Evolutionary conservation across 64 coral and sea anemone species (phyloP).

Genomic region (Dendronephthya gigantea): DNA sequence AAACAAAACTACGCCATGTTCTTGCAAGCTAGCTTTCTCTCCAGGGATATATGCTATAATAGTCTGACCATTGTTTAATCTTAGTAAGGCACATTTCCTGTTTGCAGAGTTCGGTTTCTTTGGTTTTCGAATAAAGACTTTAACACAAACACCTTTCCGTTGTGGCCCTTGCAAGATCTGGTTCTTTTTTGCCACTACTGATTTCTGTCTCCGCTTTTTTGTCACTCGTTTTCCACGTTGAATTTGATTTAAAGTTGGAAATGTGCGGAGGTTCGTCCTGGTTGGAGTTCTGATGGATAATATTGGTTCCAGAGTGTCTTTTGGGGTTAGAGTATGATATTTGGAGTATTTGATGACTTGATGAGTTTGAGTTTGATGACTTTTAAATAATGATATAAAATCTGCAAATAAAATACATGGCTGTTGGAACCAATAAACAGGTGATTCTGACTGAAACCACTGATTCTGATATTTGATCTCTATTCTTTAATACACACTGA

Average conservation of each 20-base stretch:
- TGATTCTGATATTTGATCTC: too few relatives aligned
- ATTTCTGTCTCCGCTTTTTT: conserved; percentile 49
- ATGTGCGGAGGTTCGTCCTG: not conserved
- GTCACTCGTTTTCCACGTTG: conserved; percentile 65
- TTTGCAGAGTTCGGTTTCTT: conserved; percentile 98
- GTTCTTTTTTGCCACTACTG: conserved; percentile 45
- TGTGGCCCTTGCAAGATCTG: conserved; percentile 69
- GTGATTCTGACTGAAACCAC: too few relatives aligned
- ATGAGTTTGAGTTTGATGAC: not conserved
- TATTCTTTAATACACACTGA: too few relatives aligned
- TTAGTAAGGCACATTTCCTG: conserved; percentile 86
- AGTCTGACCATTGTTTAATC: conserved; percentile 76
- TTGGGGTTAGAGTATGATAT: not conserved
- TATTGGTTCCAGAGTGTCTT: not conserved
- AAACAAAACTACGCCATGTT: conserved; percentile 94
- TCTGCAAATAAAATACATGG: not conserved
- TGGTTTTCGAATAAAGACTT: conserved; percentile 84
- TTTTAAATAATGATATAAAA: not conserved
- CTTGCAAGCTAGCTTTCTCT: conserved; percentile 69
- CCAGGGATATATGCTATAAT: conserved; percentile 90
- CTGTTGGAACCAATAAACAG: too few relatives aligned
- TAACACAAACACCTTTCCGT: conserved; percentile 92
- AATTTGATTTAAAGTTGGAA: conserved; percentile 85
- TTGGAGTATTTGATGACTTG: not conserved
- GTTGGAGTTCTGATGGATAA: not conserved